These are phyloP conservation scores for Ormyrus labotus DNA, from an alignment of 2,888 invertebrate genomes.

Conservation along the genomic window DNA sequence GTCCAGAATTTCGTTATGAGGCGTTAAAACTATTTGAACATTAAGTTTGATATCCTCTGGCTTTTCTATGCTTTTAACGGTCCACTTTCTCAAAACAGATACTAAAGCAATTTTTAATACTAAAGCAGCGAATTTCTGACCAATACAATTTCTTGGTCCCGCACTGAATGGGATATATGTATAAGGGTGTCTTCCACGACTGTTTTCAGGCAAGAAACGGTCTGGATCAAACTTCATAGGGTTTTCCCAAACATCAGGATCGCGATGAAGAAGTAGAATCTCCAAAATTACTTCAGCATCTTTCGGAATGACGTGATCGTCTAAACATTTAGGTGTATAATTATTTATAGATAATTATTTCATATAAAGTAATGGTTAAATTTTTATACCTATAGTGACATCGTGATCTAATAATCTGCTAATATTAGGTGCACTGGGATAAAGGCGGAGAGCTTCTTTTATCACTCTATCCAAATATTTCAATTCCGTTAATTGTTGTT, in stretches of 20 bases:
- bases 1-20: constrained; percentile 55
- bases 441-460: constrained; percentile 79
- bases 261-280: constrained; percentile 76
- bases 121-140: constrained; percentile 65
- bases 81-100: constrained; percentile 64
- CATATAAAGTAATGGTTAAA: not conserved
- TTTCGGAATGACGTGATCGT: constrained; percentile 73
- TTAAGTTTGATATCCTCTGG: constrained; percentile 59
- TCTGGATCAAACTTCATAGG: constrained; percentile 76
- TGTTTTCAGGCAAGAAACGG: constrained; percentile 74
- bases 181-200: constrained; percentile 64
- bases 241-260: constrained; percentile 76
- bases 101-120: constrained; percentile 63
- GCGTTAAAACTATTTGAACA: constrained; percentile 61
- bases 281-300: constrained; percentile 72
- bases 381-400: constrained; percentile 71
- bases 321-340: constrained; percentile 62
- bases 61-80: constrained; percentile 61
- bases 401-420: constrained; percentile 76
- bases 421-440: constrained; percentile 78
- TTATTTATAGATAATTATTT: not conserved
- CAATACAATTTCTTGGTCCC: constrained; percentile 70
- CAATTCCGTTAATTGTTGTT: constrained; percentile 72
- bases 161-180: constrained; percentile 70
- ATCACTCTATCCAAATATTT: constrained; percentile 79